A percentile compares a stretch with the other conserved stretches of the same genome.
Evolutionary conservation across 2,113 vertebrate species (phyloP).

Genomic region (Spheniscus mendiculus): DNA sequence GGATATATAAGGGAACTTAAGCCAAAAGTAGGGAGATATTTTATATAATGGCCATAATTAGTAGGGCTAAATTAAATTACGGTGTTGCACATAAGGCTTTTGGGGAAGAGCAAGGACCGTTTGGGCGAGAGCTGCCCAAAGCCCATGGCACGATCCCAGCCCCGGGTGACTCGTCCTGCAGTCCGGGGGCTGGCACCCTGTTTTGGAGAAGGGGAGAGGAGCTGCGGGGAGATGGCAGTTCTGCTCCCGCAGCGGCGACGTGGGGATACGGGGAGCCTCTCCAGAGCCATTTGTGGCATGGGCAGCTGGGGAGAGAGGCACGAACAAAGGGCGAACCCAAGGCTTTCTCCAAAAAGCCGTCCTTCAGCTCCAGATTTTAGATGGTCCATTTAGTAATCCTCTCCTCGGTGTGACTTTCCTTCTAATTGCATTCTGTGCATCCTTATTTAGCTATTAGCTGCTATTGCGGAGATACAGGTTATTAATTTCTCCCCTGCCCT

Average conservation of each 20-base stretch:
- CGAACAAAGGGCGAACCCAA: background rate
- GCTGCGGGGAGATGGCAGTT: background rate
- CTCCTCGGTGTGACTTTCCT: background rate
- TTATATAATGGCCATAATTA: background rate
- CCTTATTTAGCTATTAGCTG: background rate
- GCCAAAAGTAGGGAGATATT: background rate
- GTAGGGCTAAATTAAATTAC: background rate
- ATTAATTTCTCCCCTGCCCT: conserved; percentile 35
- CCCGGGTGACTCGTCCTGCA: background rate
- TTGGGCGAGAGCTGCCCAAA: background rate
- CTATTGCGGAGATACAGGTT: background rate
- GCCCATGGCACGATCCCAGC: background rate
- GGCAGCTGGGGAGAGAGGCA: background rate
- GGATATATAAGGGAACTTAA: background rate
- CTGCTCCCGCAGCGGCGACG: background rate
- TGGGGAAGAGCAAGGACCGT: background rate
- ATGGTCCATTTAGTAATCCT: background rate
- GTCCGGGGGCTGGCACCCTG: background rate
- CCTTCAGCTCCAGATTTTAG: background rate
- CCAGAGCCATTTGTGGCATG: fast-evolving
- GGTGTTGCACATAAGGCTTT: background rate
- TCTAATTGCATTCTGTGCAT: background rate
- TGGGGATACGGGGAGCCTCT: background rate
- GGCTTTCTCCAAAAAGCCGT: background rate
- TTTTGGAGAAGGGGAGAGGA: background rate